These are phyloP conservation scores for Bombus consobrinus DNA, from an alignment of 1,140 invertebrate species.

Conservation along the genomic window DNA sequence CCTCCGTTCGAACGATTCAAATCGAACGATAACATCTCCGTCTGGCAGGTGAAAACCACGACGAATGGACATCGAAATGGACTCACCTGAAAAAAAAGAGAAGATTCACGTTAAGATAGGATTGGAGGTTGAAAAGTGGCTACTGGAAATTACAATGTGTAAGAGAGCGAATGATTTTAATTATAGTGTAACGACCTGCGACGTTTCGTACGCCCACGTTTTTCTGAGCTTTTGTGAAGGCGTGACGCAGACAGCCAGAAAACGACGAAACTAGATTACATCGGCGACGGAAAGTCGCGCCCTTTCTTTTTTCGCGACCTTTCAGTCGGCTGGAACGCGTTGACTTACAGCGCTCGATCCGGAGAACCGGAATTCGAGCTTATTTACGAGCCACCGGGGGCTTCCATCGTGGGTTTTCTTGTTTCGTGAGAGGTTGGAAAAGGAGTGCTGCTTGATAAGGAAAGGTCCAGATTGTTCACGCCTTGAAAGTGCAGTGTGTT, in stretches of 20 bases:
- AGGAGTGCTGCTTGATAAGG: background rate
- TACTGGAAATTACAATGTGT: constrained; percentile 42
- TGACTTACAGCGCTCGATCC: constrained; percentile 32
- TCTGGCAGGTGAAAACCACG: no score
- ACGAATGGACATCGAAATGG: background rate
- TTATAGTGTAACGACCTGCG: background rate
- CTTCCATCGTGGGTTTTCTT: background rate
- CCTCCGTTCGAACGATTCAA: constrained; percentile 29
- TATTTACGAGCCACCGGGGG: constrained; percentile 14
- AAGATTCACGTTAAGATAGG: constrained; percentile 8
- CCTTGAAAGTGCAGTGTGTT: background rate
- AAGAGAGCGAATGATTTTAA: constrained; percentile 49
- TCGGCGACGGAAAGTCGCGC: constrained; percentile 15
- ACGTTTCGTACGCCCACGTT: constrained; percentile 25
- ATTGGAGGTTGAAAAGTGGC: background rate
- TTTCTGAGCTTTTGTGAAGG: constrained; percentile 16
- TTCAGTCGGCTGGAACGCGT: background rate
- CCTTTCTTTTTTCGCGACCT: constrained; percentile 5
- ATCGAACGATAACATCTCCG: constrained; percentile 39
- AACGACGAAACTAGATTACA: constrained; percentile 45
- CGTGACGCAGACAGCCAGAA: constrained; percentile 31
- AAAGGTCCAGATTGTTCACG: background rate
- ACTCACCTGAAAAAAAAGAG: constrained; percentile 58
- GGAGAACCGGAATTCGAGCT: constrained; percentile 30
- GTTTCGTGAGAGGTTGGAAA: background rate